Conservation (phyloP, 2,888 invertebrate genomes). For the Dolomedes plantarius region DNA sequence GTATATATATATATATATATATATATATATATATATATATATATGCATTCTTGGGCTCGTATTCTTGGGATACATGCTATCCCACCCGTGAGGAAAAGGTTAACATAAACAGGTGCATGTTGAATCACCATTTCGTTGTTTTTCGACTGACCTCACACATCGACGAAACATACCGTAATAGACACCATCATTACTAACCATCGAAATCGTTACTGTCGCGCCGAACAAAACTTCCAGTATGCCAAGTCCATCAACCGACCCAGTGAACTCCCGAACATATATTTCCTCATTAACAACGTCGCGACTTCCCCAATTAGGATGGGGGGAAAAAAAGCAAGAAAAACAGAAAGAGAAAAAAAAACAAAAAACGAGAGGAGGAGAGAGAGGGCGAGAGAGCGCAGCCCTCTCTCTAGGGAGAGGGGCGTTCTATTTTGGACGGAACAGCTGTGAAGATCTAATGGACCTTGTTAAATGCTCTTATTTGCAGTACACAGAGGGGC, state of each 20-base stretch:
- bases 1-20: too few relatives aligned
- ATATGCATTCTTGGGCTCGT: too few relatives aligned
- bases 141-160: background rate
- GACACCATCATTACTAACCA: background rate
- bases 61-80: too few relatives aligned
- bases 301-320: constrained; percentile 55
- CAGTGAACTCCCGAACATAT: background rate
- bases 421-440: constrained; percentile 48
- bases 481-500: constrained; percentile 56
- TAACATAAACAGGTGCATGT: background rate
- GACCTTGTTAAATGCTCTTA: constrained; percentile 69
- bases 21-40: too few relatives aligned
- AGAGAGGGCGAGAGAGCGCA: background rate
- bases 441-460: constrained; percentile 71
- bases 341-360: constrained; percentile 15
- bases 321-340: constrained; percentile 11
- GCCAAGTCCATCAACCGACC: background rate
- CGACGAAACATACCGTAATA: background rate
- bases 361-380: constrained; percentile 3
- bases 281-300: constrained; percentile 50
- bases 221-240: background rate
- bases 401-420: constrained; percentile 34
- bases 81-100: too few relatives aligned
- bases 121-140: background rate
- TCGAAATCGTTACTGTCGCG: background rate